Conservation (phyloP, 2,888 invertebrate genomes). For the Heterodera filipjevi region DNA sequence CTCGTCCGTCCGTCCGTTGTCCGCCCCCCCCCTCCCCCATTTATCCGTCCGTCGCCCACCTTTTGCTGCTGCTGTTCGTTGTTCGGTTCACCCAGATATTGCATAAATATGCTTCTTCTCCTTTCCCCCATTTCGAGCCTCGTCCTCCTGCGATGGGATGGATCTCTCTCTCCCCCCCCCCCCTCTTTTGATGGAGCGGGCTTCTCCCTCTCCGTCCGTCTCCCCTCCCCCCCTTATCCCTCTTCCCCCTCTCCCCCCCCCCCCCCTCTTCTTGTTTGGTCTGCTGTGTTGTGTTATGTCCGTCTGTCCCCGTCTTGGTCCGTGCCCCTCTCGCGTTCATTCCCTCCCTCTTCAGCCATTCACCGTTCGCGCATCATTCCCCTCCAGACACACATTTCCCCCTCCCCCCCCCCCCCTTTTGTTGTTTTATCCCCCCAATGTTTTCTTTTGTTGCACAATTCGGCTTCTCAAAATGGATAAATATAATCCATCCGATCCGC, state of each 20-base stretch:
- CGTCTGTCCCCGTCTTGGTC: neutral
- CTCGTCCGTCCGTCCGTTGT: slow-evolving; percentile 5
- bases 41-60: slow-evolving; percentile 3
- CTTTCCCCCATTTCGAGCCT: neutral
- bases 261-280: neutral
- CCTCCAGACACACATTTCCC: neutral
- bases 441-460: neutral
- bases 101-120: neutral
- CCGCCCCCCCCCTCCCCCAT: neutral
- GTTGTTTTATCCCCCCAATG: no score
- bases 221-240: neutral
- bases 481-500: neutral
- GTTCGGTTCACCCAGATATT: slow-evolving; percentile 14
- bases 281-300: slow-evolving; percentile 3
- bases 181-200: neutral
- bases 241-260: neutral
- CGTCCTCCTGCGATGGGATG: neutral
- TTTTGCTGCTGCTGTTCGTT: neutral
- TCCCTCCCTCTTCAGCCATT: neutral
- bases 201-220: neutral
- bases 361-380: neutral
- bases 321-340: neutral
- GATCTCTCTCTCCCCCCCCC: neutral
- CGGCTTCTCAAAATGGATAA: neutral
- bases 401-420: neutral